A percentile compares a stretch with the other conserved stretches of the same genome.
Conservation (phyloP, 2,113 vertebrate species). For the Girardinichthys multiradiatus region DNA sequence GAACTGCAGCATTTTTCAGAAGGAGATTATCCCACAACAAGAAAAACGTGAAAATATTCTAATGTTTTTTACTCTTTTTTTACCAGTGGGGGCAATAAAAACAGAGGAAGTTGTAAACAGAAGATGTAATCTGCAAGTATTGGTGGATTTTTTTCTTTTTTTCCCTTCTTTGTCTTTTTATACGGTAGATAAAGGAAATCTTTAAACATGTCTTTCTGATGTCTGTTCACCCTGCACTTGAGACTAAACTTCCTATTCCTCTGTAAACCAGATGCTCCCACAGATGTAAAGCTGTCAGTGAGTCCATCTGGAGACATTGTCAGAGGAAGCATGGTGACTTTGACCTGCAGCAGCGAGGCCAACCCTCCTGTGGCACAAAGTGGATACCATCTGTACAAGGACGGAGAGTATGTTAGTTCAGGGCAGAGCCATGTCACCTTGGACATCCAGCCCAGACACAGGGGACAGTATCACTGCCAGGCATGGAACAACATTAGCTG, state of each 20-base stretch:
- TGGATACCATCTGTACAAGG: constrained; percentile 48
- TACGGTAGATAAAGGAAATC: not conserved
- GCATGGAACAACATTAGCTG: constrained; percentile 47
- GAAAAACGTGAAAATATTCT: no score
- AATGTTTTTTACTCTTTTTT: no score
- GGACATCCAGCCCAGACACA: constrained; percentile 46
- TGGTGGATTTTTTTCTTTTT: no score
- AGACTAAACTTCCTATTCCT: not conserved
- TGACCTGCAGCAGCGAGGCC: constrained; percentile 56
- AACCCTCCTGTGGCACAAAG: constrained; percentile 43
- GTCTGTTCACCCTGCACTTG: not conserved
- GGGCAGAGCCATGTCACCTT: constrained; percentile 30
- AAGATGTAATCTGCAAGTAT: no score
- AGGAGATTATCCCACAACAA: no score
- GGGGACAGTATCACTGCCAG: constrained; percentile 55
- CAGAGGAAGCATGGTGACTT: constrained; percentile 25
- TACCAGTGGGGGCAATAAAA: no score
- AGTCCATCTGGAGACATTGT: constrained; percentile 16
- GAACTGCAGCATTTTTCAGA: no score
- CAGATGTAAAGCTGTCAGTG: constrained; percentile 31
- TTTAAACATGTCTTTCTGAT: not conserved
- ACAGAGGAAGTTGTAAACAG: no score
- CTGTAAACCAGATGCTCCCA: constrained; percentile 49
- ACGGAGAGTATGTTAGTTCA: constrained; percentile 19
- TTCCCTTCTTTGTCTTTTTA: no score